Conservation (phyloP, 2,888 invertebrate genomes). For the Synanthedon vespiformis region DNA sequence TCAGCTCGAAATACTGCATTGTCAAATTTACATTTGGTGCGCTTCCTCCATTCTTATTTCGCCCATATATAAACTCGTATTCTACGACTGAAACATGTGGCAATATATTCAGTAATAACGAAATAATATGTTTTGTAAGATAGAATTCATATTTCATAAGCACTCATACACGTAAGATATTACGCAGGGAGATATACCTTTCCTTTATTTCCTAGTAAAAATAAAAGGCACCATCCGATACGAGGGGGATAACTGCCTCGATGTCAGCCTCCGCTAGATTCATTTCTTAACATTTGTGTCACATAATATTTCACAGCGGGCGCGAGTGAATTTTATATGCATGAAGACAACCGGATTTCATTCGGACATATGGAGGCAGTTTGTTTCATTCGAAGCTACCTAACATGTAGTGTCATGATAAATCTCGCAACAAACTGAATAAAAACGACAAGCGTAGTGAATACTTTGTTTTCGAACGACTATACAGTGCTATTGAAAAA, state of each 20-base stretch:
- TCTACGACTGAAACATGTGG: constrained; percentile 43
- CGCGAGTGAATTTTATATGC: constrained; percentile 52
- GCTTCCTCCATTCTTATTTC: constrained; percentile 29
- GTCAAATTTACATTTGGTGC: constrained; percentile 14
- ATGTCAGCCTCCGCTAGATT: constrained; percentile 41
- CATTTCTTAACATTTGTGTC: constrained; percentile 49
- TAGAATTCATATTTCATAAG: constrained; percentile 68
- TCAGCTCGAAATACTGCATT: too few relatives aligned
- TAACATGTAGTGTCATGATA: neutral
- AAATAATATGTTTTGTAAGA: constrained; percentile 64
- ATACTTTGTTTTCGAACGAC: constrained; percentile 4
- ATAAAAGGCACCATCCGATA: constrained; percentile 47
- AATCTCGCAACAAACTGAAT: neutral
- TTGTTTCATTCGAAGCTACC: constrained; percentile 15
- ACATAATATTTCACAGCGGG: constrained; percentile 48
- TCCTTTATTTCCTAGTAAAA: constrained; percentile 58
- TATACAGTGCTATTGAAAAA: neutral
- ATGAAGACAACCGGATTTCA: constrained; percentile 46
- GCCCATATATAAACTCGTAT: constrained; percentile 37
- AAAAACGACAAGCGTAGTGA: constrained; percentile 1
- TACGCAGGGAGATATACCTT: constrained; percentile 48
- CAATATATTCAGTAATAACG: constrained; percentile 62
- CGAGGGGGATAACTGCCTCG: constrained; percentile 39
- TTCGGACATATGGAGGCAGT: constrained; percentile 37
- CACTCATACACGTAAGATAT: constrained; percentile 60